phyloP scores from a whole-genome alignment of 2,797 vertebrate species.

The Sebastes trivittatus region DNA sequence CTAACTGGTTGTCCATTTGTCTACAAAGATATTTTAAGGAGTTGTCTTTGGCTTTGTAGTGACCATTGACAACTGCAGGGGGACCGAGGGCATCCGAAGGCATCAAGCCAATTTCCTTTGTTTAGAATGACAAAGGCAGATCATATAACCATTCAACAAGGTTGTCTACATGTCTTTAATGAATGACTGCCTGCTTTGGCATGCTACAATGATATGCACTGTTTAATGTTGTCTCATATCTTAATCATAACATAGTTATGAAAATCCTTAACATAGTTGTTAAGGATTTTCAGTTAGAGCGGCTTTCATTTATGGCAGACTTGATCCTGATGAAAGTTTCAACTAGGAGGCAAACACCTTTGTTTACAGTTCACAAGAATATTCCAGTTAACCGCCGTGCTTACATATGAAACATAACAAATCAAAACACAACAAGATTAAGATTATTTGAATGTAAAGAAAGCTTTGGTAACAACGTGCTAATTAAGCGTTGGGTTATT shows the following conservation, averaged over 20 bases:
- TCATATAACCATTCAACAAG: slow-evolving; percentile 21
- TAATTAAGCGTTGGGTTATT: neutral
- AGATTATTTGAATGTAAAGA: neutral
- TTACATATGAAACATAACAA: neutral
- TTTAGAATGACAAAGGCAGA: slow-evolving; percentile 5
- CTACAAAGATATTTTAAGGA: slow-evolving; percentile 38
- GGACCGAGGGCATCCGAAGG: neutral
- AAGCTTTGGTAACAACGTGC: neutral
- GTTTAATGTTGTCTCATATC: neutral
- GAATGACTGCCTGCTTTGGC: neutral
- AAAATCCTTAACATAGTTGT: neutral
- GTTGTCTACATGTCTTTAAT: neutral
- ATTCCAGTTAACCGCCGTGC: neutral
- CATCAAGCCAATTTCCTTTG: slow-evolving; percentile 19
- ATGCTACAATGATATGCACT: neutral
- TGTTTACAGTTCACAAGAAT: neutral
- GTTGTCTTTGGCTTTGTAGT: slow-evolving; percentile 15
- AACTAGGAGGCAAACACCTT: neutral
- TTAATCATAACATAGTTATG: neutral
- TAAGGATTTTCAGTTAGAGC: neutral
- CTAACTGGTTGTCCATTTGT: slow-evolving; percentile 15
- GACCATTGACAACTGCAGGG: slow-evolving; percentile 23
- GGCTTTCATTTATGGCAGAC: neutral
- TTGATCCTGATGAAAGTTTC: neutral
- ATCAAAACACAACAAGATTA: neutral